Conservation (phyloP, 2,888 invertebrate genomes). For the Cylindroiulus punctatus region DNA sequence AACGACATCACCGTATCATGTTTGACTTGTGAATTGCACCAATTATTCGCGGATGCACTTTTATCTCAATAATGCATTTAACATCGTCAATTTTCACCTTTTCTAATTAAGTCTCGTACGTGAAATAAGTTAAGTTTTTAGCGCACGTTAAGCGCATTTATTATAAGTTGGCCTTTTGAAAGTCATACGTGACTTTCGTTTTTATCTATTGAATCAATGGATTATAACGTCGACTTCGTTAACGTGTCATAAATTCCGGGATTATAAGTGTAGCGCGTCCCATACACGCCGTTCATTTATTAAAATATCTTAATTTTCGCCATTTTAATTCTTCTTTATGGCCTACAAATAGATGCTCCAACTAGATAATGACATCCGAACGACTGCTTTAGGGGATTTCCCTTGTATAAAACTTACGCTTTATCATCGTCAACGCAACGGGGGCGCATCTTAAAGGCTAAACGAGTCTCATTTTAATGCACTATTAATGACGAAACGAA, state of each 20-base stretch:
- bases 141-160: too few relatives aligned
- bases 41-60: too few relatives aligned
- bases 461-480: background rate
- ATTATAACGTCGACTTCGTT: background rate
- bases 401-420: background rate
- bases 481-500: constrained; percentile 7
- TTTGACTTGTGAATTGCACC: too few relatives aligned
- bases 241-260: constrained; percentile 7
- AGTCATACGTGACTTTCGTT: background rate
- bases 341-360: constrained; percentile 44
- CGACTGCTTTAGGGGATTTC: constrained; percentile 29
- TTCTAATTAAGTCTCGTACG: background rate
- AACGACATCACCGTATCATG: too few relatives aligned
- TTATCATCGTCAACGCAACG: constrained; percentile 29
- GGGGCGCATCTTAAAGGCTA: constrained; percentile 16
- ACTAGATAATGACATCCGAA: constrained; percentile 30
- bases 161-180: background rate
- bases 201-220: background rate
- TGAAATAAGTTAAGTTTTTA: background rate
- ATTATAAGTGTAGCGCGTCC: constrained; percentile 23
- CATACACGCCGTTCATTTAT: background rate
- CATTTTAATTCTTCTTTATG: constrained; percentile 43
- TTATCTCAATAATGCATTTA: too few relatives aligned
- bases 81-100: background rate
- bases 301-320: constrained; percentile 41